Conservation (phyloP, 2,113 vertebrate species). For the Stercorarius parasiticus region DNA sequence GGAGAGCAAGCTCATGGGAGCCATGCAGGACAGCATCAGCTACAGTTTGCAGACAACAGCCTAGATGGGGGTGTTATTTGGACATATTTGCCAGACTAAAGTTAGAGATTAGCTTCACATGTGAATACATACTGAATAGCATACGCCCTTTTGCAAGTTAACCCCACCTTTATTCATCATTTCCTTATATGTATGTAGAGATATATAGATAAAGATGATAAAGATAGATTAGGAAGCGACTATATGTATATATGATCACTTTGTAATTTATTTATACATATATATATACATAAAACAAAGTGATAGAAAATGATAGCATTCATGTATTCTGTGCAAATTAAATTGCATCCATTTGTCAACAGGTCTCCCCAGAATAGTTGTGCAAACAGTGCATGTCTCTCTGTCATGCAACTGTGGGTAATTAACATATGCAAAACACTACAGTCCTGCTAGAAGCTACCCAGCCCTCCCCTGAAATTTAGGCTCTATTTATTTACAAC, state of each 20-base stretch:
- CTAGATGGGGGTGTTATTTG: not conserved
- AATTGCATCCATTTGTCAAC: conserved; percentile 69
- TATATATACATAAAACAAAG: conserved; percentile 18
- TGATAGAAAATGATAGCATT: conserved; percentile 33
- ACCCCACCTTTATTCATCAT: not conserved
- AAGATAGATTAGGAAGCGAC: not conserved
- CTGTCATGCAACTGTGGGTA: conserved; percentile 71
- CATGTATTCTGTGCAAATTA: conserved; percentile 28
- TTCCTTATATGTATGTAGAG: not conserved
- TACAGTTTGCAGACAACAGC: not conserved
- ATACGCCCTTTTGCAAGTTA: not conserved
- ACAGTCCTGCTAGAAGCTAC: conserved; percentile 81
- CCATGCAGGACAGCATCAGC: not conserved
- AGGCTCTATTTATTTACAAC: conserved; percentile 86
- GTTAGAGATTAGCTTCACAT: not conserved
- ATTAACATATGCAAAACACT: conserved; percentile 84
- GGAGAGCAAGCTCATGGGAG: not conserved
- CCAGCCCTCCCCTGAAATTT: conserved; percentile 76
- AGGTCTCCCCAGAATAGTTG: conserved; percentile 70
- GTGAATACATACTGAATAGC: not conserved
- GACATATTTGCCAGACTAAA: not conserved
- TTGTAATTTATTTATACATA: not conserved
- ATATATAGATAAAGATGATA: not conserved
- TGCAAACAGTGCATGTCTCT: conserved; percentile 64
- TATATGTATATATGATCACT: not conserved